Evolutionary conservation across 2,888 invertebrate genomes (phyloP), one percentile per base, ranked within the genome.

Genomic region (Parnassius glacialis): DNA sequence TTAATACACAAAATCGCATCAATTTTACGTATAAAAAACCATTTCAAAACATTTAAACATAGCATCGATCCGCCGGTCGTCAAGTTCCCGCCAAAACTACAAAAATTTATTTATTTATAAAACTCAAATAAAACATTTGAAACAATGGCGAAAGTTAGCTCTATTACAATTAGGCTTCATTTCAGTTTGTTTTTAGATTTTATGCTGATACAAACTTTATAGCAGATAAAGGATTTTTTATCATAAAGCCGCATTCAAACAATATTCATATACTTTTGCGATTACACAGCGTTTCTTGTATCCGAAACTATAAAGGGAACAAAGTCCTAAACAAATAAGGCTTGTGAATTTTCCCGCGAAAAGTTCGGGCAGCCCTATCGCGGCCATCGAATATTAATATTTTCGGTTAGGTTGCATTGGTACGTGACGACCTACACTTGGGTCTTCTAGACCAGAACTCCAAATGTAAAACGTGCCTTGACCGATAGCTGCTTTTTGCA

Each of bases 341-440:
- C 60, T 50, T 42, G 54, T 45, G 51, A 53, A 60, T 43, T 62
- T 54, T 58, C 53, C 47, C 47, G 69, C 61, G 67, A 57, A 72
- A 73, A 65, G 74, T 75, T 72, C 71, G 67, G 51, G 54, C 65
- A 66, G 64, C 67, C 68, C 69, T 68, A 57, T n/a, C 56, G 54
- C n/a, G 44, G 52, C 56, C 72, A 75, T 78, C 66, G 74, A 79
- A 79, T 83, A 84, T 84, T 83, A 81, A 84, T 83, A 81, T 79
- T 79, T 71, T 69, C 62, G 66, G 71, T 60, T 59, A 53, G 67
- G 59, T 56, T 66, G 67, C 73, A 70, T 66, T 65, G 69, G 61
- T 47, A 57, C 55, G 61, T 52, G 61, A 56, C 48, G 59, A 48
- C 41, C 59, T 44, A 12, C 44, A 41, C 34, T 44, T 5, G 75